Evolutionary conservation across 2,113 vertebrate species (phyloP), one percentile per base, ranked within the genome.

Genomic region (Chiloscyllium plagiosum): DNA sequence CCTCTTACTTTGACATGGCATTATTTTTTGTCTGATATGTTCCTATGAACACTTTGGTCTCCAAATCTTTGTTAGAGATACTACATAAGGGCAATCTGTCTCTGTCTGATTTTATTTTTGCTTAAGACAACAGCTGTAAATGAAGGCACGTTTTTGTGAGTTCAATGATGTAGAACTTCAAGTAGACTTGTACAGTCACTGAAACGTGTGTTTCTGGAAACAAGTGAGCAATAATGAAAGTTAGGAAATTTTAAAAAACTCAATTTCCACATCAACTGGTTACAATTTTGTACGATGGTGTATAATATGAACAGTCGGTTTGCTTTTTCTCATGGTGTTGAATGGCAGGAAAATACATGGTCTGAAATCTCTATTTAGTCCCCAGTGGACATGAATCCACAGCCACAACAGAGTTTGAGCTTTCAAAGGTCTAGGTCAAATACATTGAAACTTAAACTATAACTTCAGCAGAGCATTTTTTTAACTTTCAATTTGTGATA

Each of bases 341-440:
- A 95, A 95, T 95, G 94, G 42, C 69, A 72, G 94, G 68, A 95
- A 95, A 95, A 50, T 47, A 72, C 68, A 47, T 72, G 94, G 69
- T 95, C 69, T 95, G 94, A 95, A 95, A 95, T 76, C 69, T 72
- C 94, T 72, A 70, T 70, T 95, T 26, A 95, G 94, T 95, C 94
- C 94, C 94, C 94, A 72, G 17, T 95, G 69, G 69, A 76, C 94
- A 52, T 6, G 52, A 26, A 95, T 95, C 69, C 68, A 95, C 94
- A 95, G 94, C 69, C 94, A 95, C 94, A 95, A 72, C 12, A 66
- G 61, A 93, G 61, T 61, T 93, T 93, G 29, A 95, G 93, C 42
- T 95, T 95, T 50, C 66, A 95, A 72, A 72, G 94, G 69, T 72
- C 94, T n/a, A 95, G 94, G 94, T 95, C 94, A 95, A 72, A 95